Conservation (phyloP, 2,888 invertebrate genomes). For the Ernsta delagoae region DNA sequence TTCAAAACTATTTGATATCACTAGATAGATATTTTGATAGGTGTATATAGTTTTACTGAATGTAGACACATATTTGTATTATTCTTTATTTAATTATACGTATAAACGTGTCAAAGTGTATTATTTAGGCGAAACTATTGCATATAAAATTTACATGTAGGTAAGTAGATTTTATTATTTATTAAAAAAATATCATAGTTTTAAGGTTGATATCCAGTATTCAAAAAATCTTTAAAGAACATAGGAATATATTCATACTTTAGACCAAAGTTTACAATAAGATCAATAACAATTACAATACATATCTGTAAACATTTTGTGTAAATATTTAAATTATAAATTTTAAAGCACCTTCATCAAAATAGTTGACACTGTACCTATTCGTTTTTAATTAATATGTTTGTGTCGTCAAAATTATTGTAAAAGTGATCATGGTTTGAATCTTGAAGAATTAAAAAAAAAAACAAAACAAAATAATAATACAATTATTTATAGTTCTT, state of each 20-base stretch:
- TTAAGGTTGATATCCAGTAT: conserved; percentile 1
- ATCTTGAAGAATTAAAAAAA: conserved; percentile 10
- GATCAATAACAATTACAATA: neutral
- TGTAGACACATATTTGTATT: neutral
- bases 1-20: neutral
- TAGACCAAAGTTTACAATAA: neutral
- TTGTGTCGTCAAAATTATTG: conserved; percentile 23
- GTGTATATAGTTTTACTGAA: neutral
- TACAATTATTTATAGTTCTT: no score
- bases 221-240: neutral
- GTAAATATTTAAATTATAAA: neutral
- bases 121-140: no score
- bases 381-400: neutral
- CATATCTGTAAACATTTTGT: neutral
- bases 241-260: neutral
- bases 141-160: no score
- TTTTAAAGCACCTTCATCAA: neutral
- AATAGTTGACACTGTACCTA: neutral
- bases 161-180: no score
- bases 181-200: neutral
- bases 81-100: no score
- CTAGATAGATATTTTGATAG: neutral
- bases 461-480: no score
- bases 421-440: conserved; percentile 13
- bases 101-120: no score